Conservation (phyloP, 2,113 vertebrate species). For the Tretioscincus oriximinensis region DNA sequence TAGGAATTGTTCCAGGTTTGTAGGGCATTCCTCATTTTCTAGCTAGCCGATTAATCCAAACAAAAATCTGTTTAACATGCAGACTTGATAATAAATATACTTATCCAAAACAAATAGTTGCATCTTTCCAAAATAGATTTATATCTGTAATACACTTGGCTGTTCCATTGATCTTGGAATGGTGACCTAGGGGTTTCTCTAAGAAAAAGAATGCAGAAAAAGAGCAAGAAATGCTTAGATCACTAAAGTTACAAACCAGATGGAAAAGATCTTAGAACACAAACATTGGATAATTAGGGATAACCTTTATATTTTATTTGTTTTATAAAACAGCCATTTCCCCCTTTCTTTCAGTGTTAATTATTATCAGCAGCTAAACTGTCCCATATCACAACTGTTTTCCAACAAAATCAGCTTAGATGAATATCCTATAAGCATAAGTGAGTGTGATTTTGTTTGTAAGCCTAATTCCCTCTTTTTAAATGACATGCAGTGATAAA, state of each 20-base stretch:
- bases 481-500: not conserved
- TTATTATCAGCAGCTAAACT: not conserved
- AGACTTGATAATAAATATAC: not conserved
- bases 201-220: conserved; percentile 20
- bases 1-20: conserved; percentile 16
- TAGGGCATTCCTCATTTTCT: conserved; percentile 32
- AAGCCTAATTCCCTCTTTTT: not conserved
- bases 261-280: conserved; percentile 41
- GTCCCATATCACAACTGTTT: not conserved
- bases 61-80: conserved; percentile 28
- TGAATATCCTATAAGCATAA: not conserved
- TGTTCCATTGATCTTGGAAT: conserved; percentile 52
- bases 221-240: conserved; percentile 43
- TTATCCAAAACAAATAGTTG: conserved; percentile 54
- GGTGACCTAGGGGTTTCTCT: not conserved
- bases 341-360: not conserved
- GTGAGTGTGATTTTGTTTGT: not conserved
- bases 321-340: conserved; percentile 6
- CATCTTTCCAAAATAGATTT: conserved; percentile 39
- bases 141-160: conserved; percentile 40
- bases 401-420: not conserved
- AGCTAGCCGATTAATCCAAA: conserved; percentile 37
- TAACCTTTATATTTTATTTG: conserved; percentile 10
- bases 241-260: conserved; percentile 41
- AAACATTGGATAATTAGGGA: conserved; percentile 45